Evolutionary conservation across 1,140 invertebrate genomes (phyloP).

Genomic region (Drosophila rhopaloa): DNA sequence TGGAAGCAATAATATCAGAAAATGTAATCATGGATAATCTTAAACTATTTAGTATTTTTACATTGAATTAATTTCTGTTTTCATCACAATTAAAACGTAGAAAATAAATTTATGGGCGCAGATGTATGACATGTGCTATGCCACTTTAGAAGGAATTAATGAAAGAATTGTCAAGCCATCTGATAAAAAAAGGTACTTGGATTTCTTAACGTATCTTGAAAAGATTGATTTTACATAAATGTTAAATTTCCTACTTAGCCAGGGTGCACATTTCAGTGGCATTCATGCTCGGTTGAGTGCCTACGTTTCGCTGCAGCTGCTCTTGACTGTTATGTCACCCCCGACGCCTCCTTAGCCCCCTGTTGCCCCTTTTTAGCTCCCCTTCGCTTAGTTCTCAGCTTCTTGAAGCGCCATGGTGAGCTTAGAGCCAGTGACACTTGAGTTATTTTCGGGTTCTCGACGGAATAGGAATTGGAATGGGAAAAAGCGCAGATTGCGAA

Average conservation of each 20-base stretch:
- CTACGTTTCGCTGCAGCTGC: conserved; percentile 14
- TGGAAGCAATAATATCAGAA: too few relatives aligned
- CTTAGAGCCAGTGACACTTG: conserved; percentile 55
- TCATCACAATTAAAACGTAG: too few relatives aligned
- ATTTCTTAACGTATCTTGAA: too few relatives aligned
- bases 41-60: too few relatives aligned
- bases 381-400: conserved; percentile 14
- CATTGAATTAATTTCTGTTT: too few relatives aligned
- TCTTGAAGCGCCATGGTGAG: conserved; percentile 19
- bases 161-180: too few relatives aligned
- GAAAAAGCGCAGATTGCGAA: conserved; percentile 35
- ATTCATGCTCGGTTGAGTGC: conserved; percentile 29
- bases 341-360: neutral
- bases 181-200: neutral
- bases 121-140: too few relatives aligned
- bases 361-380: neutral
- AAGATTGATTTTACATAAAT: neutral
- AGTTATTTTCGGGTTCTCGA: conserved; percentile 68
- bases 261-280: conserved; percentile 20
- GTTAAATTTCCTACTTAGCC: neutral
- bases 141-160: too few relatives aligned
- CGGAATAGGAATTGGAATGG: conserved; percentile 19
- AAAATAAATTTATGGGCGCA: too few relatives aligned
- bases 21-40: too few relatives aligned
- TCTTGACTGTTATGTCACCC: conserved; percentile 21